Percentiles rank a stretch among this genome's conserved stretches.
Evolutionary conservation across 2,888 invertebrate genomes (phyloP).

Genomic region (Oscheius sp.): DNA sequence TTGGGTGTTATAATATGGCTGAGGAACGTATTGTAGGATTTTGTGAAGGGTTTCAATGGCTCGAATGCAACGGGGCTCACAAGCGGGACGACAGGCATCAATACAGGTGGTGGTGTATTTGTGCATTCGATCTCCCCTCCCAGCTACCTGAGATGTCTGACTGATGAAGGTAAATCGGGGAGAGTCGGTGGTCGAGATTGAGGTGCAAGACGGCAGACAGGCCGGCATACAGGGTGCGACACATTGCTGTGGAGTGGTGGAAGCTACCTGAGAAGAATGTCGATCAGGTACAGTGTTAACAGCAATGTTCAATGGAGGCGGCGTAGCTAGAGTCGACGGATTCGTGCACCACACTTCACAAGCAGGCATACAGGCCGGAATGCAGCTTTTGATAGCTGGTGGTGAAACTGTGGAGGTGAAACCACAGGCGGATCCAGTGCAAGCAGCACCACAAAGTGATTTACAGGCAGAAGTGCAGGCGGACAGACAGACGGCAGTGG

Average conservation of each 20-base stretch:
- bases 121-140: not conserved
- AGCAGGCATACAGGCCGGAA: not conserved
- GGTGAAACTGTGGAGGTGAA: slow-evolving; percentile 1
- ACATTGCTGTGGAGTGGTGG: not conserved
- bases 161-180: not conserved
- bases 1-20: not conserved
- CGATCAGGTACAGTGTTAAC: not conserved
- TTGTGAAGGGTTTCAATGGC: slow-evolving; percentile 6
- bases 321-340: not conserved
- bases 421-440: not conserved
- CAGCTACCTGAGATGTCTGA: not conserved
- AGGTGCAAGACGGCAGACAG: slow-evolving; percentile 5
- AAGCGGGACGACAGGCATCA: not conserved
- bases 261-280: not conserved
- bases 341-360: not conserved
- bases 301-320: slow-evolving; percentile 6
- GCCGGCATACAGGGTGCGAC: slow-evolving; percentile 1
- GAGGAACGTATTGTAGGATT: not conserved
- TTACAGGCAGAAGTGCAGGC: slow-evolving; percentile 47
- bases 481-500: slow-evolving; percentile 34
- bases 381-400: not conserved
- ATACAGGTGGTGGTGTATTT: not conserved
- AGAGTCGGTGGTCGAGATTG: not conserved
- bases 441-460: slow-evolving; percentile 32
- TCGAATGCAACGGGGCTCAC: slow-evolving; percentile 1